Evolutionary conservation across 2,113 vertebrate species (phyloP), one percentile per base, ranked within the genome.

Genomic region (Gymnogyps californianus): DNA sequence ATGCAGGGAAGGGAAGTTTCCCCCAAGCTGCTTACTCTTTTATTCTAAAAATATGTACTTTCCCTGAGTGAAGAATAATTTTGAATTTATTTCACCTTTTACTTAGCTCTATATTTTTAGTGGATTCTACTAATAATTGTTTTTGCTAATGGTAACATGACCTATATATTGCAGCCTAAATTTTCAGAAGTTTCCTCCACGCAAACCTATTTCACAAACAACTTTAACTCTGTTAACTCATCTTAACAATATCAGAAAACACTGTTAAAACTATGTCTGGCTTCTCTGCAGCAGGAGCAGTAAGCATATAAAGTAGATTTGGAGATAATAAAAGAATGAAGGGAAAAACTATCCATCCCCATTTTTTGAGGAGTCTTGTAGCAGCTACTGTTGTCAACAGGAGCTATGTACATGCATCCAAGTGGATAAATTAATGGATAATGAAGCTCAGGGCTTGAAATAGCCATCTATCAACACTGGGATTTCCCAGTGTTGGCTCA

Each of bases 401-500:
- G 42, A 83, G 61, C 46, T 71, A 9, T 31, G 67, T 2, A 31
- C 9, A 36, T 16, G 31, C 13, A 86, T 58, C 54, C 83, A 83
- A 80, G 24, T 13, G 28, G 58, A 44, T 76, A 80, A 93, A 76
- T 31, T 52, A 77, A 59, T 9, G 13, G 34, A 32, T 46, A 83
- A n/a, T 36, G 40, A 70, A 88, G 49, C n/a, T 86, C 85, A 58
- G 46, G 21, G 40, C 49, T 54, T 57, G 40, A 77, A 52, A 93
- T 7, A 88, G 8, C 62, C 34, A 80, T 15, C 31, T 38, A 65
- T 22, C 36, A 38, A 38, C 38, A 38, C 38, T 38, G 38, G 59
- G 34, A 76, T 34, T 29, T 79, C 29, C 22, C 16, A n/a, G 19
- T 0, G 1, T 3, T 69, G 44, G n/a, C 24, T 6, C 3, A 0